Percentiles rank a stretch among this genome's conserved stretches.
Conservation (phyloP, 2,888 invertebrate genomes). For the Phania funesta region DNA sequence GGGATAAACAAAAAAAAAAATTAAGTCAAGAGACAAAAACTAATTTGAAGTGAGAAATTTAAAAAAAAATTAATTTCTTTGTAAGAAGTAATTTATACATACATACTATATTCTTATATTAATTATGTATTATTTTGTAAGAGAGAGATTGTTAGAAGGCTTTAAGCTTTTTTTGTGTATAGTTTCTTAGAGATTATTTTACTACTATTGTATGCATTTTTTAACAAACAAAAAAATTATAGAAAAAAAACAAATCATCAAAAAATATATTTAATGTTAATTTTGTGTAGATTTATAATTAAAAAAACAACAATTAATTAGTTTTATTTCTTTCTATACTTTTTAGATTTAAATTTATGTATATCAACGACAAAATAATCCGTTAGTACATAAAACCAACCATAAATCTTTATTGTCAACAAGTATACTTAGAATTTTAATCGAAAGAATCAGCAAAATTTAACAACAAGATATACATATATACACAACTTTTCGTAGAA, state of each 20-base stretch:
- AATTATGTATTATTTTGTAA: slow-evolving; percentile 50
- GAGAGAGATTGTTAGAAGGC: slow-evolving; percentile 66
- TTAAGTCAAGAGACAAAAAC: slow-evolving; percentile 23
- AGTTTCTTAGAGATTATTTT: slow-evolving; percentile 62
- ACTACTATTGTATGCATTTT: slow-evolving; percentile 62
- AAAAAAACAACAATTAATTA: slow-evolving; percentile 42
- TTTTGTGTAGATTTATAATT: slow-evolving; percentile 65
- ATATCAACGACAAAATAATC: slow-evolving; percentile 39
- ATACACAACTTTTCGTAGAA: slow-evolving; percentile 48
- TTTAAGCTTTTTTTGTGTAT: slow-evolving; percentile 66
- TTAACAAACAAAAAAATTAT: slow-evolving; percentile 38
- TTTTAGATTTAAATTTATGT: slow-evolving; percentile 56
- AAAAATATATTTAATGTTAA: slow-evolving; percentile 65
- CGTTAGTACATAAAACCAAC: slow-evolving; percentile 34
- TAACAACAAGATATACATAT: neutral
- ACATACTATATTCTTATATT: slow-evolving; percentile 42
- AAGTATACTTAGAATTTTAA: slow-evolving; percentile 60
- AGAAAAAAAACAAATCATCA: slow-evolving; percentile 21
- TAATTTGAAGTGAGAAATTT: slow-evolving; percentile 43
- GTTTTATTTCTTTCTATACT: slow-evolving; percentile 52
- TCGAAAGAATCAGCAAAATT: slow-evolving; percentile 17
- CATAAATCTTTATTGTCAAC: slow-evolving; percentile 30
- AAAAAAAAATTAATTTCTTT: slow-evolving; percentile 48
- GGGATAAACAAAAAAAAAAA: slow-evolving; percentile 30
- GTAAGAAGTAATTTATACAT: slow-evolving; percentile 41